Percentiles rank a stretch among this genome's conserved stretches.
These are phyloP conservation scores for Campoletis sonorensis DNA, from an alignment of 1,140 invertebrate genomes.

Conservation along the genomic window DNA sequence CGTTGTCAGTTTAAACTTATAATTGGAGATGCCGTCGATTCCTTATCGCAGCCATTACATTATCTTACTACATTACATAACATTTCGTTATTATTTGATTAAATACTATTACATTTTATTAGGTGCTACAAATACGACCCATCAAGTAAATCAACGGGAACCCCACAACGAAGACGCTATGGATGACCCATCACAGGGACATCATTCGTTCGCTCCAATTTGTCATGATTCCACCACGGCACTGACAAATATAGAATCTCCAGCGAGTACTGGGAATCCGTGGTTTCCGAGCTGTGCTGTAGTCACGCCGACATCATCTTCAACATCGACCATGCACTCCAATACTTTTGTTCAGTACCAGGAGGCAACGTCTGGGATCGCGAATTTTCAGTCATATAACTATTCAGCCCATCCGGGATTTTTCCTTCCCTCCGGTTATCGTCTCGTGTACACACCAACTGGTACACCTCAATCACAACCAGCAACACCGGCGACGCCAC, in stretches of 20 bases:
- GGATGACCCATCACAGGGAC: slow-evolving; percentile 47
- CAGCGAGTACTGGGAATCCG: neutral
- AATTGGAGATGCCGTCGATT: slow-evolving; percentile 55
- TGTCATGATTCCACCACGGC: slow-evolving; percentile 60
- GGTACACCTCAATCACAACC: slow-evolving; percentile 69
- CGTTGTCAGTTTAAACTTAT: slow-evolving; percentile 69
- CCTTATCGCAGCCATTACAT: slow-evolving; percentile 59
- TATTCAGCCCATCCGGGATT: slow-evolving; percentile 70
- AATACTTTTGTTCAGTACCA: slow-evolving; percentile 68
- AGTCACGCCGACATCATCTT: slow-evolving; percentile 56
- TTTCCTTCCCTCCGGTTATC: slow-evolving; percentile 71
- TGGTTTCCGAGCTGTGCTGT: slow-evolving; percentile 15
- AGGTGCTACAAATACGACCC: slow-evolving; percentile 55
- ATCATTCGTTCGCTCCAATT: slow-evolving; percentile 69
- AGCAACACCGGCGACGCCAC: slow-evolving; percentile 69
- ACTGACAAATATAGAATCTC: neutral
- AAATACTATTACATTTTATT: no score
- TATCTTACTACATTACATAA: slow-evolving; percentile 69
- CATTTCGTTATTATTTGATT: no score
- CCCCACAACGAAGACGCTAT: slow-evolving; percentile 31
- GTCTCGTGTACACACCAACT: slow-evolving; percentile 69
- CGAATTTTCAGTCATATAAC: slow-evolving; percentile 68
- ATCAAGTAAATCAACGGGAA: neutral
- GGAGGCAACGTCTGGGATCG: slow-evolving; percentile 62
- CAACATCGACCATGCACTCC: slow-evolving; percentile 49